These are phyloP conservation scores for Plutella xylostella DNA, from an alignment of 2,888 invertebrate species.

Conservation along the genomic window DNA sequence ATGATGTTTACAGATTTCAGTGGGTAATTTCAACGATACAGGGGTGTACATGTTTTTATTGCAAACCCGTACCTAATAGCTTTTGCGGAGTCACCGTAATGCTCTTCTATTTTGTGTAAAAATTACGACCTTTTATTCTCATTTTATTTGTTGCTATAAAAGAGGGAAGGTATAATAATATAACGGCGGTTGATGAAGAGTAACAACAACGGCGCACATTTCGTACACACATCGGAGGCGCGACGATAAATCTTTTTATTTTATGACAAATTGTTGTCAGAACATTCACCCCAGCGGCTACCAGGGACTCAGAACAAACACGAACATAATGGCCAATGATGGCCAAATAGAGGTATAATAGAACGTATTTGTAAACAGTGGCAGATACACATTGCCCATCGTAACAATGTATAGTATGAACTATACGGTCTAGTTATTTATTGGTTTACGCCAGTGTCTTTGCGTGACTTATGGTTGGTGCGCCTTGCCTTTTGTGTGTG, in stretches of 20 bases:
- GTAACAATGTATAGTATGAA: no score
- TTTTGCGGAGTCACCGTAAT: constrained; percentile 3
- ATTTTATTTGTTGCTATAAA: constrained; percentile 63
- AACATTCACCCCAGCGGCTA: constrained; percentile 41
- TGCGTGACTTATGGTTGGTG: no score
- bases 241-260: constrained; percentile 65
- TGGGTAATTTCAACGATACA: no score
- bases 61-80: constrained; percentile 1
- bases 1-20: no score
- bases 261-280: constrained; percentile 68
- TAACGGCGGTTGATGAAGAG: constrained; percentile 59
- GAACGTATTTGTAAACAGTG: constrained; percentile 50
- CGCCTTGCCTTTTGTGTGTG: no score
- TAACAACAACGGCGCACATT: constrained; percentile 30
- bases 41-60: constrained; percentile 4
- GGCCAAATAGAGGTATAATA: constrained; percentile 44
- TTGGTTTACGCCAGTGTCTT: constrained; percentile 28
- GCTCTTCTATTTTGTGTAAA: constrained; percentile 24
- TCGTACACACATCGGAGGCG: constrained; percentile 39
- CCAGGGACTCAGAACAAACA: constrained; percentile 63
- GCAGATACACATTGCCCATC: constrained; percentile 37
- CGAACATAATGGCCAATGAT: constrained; percentile 51
- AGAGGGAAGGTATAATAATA: constrained; percentile 52
- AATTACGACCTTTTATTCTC: constrained; percentile 49
- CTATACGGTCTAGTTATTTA: constrained; percentile 50